Percentiles rank a stretch among this genome's conserved stretches.
Evolutionary conservation across 64 coral and sea anemone species (phyloP).

Genomic region (Pocillopora verrucosa): DNA sequence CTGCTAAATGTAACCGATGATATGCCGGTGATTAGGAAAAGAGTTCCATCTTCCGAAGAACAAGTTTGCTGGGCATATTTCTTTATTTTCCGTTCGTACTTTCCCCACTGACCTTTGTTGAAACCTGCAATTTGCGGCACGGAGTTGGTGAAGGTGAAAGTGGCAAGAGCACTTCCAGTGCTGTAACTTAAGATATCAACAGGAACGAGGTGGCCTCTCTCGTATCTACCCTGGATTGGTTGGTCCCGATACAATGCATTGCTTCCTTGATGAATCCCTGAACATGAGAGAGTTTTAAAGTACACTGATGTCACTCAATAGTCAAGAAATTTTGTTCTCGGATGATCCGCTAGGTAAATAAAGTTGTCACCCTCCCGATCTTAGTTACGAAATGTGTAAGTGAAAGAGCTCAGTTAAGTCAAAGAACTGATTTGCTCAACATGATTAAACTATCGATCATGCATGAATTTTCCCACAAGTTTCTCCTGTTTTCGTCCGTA

Average conservation of each 20-base stretch:
- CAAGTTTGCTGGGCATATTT: no score
- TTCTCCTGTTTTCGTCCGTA: no score
- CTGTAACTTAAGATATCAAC: neutral
- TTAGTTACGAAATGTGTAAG: no score
- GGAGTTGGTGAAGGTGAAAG: conserved; percentile 8
- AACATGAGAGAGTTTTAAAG: neutral
- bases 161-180: neutral
- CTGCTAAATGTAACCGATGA: neutral
- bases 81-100: neutral
- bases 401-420: no score
- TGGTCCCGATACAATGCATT: neutral
- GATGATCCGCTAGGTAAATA: no score
- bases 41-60: neutral
- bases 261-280: neutral
- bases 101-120: neutral
- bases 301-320: no score
- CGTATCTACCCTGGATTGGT: neutral
- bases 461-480: no score
- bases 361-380: no score
- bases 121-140: neutral
- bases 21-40: conserved; percentile 8
- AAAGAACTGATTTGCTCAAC: no score
- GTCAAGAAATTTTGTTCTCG: no score
- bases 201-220: conserved; percentile 32
- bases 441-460: no score